Percentiles rank a stretch among this genome's conserved stretches.
phyloP scores from a whole-genome alignment of 2,797 vertebrate species.

The Cuniculus paca region DNA sequence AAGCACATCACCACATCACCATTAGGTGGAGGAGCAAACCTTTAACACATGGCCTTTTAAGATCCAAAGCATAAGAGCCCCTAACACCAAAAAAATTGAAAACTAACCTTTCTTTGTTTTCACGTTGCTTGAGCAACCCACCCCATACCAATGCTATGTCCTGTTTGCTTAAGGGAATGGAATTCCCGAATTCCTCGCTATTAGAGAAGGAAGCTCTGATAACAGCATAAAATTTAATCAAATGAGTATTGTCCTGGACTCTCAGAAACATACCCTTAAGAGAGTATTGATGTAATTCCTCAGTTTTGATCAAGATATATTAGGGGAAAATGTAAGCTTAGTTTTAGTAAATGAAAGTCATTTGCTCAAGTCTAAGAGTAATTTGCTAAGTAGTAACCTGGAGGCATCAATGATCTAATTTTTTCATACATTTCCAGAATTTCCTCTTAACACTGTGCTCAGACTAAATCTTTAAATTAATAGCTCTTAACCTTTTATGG shows the following conservation, averaged over 20 bases:
- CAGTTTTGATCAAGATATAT: background rate
- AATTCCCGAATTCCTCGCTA: background rate
- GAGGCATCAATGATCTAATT: constrained; percentile 52
- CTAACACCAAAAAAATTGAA: background rate
- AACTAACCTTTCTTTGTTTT: background rate
- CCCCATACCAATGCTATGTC: background rate
- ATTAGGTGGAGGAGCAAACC: background rate
- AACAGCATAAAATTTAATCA: background rate
- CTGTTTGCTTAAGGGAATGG: background rate
- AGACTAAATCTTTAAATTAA: constrained; percentile 15
- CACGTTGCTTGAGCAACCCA: background rate
- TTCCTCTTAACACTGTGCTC: background rate
- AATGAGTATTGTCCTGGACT: background rate
- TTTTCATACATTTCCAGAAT: constrained; percentile 50
- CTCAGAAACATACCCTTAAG: background rate
- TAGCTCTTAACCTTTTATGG: constrained; percentile 17
- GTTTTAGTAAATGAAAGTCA: constrained; percentile 43
- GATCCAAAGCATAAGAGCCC: background rate
- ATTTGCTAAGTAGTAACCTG: constrained; percentile 63
- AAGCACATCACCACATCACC: background rate
- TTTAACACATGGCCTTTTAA: background rate
- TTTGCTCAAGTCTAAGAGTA: background rate
- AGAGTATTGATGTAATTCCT: constrained; percentile 9
- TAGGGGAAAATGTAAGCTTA: background rate
- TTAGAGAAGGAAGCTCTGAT: background rate